Conservation (phyloP, 2,797 vertebrate species). For the Gallinago nigripennis region DNA sequence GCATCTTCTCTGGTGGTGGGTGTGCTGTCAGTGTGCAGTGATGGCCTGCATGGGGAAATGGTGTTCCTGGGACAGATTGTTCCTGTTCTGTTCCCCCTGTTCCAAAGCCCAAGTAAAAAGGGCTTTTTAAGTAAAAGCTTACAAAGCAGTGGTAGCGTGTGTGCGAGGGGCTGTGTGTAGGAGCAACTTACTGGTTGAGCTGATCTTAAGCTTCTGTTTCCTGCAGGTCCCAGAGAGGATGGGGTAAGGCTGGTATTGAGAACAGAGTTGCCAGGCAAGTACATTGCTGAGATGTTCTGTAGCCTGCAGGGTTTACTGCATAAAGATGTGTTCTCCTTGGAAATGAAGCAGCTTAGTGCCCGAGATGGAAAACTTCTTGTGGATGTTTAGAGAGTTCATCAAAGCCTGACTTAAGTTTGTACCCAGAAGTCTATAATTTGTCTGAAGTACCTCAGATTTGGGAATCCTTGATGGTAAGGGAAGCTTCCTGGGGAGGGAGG, state of each 20-base stretch:
- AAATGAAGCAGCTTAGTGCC: background rate
- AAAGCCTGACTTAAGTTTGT: background rate
- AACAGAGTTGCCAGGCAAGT: background rate
- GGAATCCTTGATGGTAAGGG: background rate
- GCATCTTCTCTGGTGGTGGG: background rate
- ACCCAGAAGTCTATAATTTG: accelerated
- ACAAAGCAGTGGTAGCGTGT: background rate
- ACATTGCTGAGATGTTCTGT: accelerated
- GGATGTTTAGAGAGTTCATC: background rate
- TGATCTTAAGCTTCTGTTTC: background rate
- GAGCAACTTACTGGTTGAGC: background rate
- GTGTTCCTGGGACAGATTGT: background rate
- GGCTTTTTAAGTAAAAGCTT: background rate
- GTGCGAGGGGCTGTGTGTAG: background rate
- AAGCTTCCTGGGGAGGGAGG: background rate
- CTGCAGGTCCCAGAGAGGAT: background rate
- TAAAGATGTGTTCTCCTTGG: background rate
- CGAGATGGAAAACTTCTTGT: background rate
- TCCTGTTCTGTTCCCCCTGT: background rate
- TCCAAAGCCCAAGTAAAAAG: background rate
- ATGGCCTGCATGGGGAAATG: background rate
- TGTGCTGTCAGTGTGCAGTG: accelerated
- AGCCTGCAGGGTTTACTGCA: background rate
- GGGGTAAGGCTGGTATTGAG: background rate
- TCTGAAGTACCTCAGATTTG: background rate